Conservation (phyloP, 92 coral and sea anemone species). For the Porites rus region DNA sequence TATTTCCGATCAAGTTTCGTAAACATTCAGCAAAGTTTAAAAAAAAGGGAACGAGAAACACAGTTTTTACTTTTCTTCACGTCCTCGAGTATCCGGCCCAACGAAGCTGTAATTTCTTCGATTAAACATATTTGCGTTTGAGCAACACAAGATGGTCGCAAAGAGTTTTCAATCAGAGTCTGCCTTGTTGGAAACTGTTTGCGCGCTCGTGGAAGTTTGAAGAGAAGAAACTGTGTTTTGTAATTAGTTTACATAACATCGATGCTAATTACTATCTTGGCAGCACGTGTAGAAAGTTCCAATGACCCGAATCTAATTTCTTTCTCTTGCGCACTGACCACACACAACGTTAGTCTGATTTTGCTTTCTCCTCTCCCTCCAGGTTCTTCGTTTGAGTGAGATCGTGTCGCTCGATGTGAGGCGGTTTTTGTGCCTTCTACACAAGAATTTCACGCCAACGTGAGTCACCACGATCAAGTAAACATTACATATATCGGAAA, state of each 20-base stretch:
- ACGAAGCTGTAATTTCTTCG: background rate
- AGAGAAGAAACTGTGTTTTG: slow-evolving; percentile 51
- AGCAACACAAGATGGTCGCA: slow-evolving; percentile 1
- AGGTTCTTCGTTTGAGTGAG: slow-evolving; percentile 95
- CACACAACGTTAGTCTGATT: slow-evolving; percentile 53
- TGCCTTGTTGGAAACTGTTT: slow-evolving; percentile 11
- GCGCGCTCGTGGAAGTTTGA: slow-evolving; percentile 39
- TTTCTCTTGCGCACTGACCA: slow-evolving; percentile 39
- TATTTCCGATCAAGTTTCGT: slow-evolving; percentile 71
- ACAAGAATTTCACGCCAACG: slow-evolving; percentile 93
- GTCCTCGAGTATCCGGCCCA: background rate
- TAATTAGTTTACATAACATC: slow-evolving; percentile 91
- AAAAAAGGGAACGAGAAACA: slow-evolving; percentile 11
- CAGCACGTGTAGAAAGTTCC: slow-evolving; percentile 70
- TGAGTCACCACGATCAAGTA: slow-evolving; percentile 62
- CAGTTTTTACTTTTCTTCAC: background rate
- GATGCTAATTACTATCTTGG: slow-evolving; percentile 72
- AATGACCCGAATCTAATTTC: slow-evolving; percentile 58
- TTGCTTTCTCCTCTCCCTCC: slow-evolving; percentile 23
- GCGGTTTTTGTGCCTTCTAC: slow-evolving; percentile 84
- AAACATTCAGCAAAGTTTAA: slow-evolving; percentile 45
- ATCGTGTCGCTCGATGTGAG: slow-evolving; percentile 92
- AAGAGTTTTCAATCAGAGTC: slow-evolving; percentile 35
- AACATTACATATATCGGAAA: slow-evolving; percentile 32
- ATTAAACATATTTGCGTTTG: background rate